Percentiles rank a stretch among this genome's conserved stretches.
phyloP scores from a whole-genome alignment of 2,797 vertebrate genomes.

The Botia kubotai region DNA sequence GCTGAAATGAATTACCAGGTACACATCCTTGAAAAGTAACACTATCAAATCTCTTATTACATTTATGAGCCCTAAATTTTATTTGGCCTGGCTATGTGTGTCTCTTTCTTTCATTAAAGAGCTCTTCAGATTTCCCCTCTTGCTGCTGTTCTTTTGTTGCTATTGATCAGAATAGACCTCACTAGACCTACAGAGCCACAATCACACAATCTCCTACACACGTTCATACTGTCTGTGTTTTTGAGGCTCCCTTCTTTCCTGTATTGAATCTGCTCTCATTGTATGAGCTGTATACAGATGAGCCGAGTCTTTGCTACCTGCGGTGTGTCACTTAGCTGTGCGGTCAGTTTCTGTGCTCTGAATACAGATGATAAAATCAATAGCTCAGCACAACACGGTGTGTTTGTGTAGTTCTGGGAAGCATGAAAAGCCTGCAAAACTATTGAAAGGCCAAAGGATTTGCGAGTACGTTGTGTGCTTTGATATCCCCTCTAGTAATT shows the following conservation, averaged over 20 bases:
- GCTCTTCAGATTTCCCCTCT: not conserved
- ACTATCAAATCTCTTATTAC: not conserved
- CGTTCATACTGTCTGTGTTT: conserved; percentile 41
- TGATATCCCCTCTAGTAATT: conserved; percentile 23
- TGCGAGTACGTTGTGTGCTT: not conserved
- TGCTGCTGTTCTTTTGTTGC: conserved; percentile 23
- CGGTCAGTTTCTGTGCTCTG: conserved; percentile 27
- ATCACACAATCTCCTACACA: not conserved
- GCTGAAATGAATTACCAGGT: not conserved
- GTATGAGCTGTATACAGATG: conserved; percentile 59
- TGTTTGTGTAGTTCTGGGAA: conserved; percentile 27
- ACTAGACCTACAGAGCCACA: conserved; percentile 35
- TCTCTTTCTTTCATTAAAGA: not conserved
- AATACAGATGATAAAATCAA: conserved; percentile 46
- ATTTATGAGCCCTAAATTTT: not conserved
- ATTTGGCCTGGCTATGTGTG: not conserved
- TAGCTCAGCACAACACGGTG: conserved; percentile 27
- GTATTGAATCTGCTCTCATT: conserved; percentile 41
- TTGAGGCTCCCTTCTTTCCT: conserved; percentile 28
- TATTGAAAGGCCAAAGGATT: conserved; percentile 18
- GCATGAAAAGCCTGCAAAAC: conserved; percentile 25
- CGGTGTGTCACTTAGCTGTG: conserved; percentile 16
- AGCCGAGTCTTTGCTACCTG: conserved; percentile 41
- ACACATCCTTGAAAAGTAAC: not conserved
- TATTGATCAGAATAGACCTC: conserved; percentile 49